Evolutionary conservation across 2,888 invertebrate genomes (phyloP), one percentile per base, ranked within the genome.

Genomic region (Caradrina clavipalpis): DNA sequence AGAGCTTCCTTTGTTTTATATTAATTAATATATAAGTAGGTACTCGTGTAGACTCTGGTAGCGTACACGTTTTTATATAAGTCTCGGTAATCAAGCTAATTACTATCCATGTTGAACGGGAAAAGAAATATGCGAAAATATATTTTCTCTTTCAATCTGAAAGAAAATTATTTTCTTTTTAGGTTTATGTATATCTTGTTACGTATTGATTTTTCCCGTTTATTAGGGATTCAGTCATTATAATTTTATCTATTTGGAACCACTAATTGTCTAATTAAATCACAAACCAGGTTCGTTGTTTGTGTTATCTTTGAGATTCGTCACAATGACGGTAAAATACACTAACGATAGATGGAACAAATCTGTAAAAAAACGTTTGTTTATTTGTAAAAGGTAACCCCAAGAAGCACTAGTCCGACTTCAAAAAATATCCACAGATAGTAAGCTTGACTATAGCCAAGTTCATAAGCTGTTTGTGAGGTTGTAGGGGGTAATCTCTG

Each of bases 61-160:
- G 60, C 11, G 49, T 49, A 26, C 64, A 57, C 60, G 65, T 78
- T 73, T 58, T 62, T 74, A 19, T 58, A 58, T 79, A 66, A 62
- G 54, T 45, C 31, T 5, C 66, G 45, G 57, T 74, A 79, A 76
- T 76, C 58, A 67, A 59, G 59, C 61, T 76, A 76, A 76, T 76
- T 76, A 74, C 61, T 50, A 19, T 59, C 75, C 58, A 59, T 66
- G 65, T 54, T 50, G 74, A 76, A 76, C 22, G 39, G 42, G 39
- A 17, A 55, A 59, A 73, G 77, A 73, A 65, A 65, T 49, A 39
- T 39, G 58, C 11, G 22, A 57, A 50, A 76, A 73, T 42, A 19
- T 60, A 35, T 62, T 62, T 62, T 45, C 75, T 59, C 58, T 22
- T 73, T 56, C 22, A 13, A 51, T 47, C n/a, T 53, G 35, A 58